Evolutionary conservation across 2,113 vertebrate genomes (phyloP).

Genomic region (Isurus oxyrinchus): DNA sequence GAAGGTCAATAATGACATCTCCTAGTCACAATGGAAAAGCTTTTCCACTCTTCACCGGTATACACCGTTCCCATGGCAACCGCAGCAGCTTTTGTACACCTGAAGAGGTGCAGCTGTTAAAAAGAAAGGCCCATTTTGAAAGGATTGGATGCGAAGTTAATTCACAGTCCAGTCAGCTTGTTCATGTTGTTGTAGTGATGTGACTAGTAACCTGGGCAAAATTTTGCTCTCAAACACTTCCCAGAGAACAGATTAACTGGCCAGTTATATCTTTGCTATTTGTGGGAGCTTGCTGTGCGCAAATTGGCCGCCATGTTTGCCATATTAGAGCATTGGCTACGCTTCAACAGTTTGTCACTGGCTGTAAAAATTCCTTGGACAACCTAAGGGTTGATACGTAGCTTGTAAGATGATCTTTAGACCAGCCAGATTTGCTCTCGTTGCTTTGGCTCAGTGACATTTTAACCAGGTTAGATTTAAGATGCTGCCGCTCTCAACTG

Average conservation of each 20-base stretch:
- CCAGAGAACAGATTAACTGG: neutral
- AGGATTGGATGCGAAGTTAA: neutral
- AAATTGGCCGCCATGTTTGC: no score
- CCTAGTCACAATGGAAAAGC: neutral
- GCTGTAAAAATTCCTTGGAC: neutral
- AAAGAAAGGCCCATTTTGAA: neutral
- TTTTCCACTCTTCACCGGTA: neutral
- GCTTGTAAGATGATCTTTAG: no score
- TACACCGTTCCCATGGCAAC: neutral
- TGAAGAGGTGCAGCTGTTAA: neutral
- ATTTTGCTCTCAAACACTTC: neutral
- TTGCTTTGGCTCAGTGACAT: no score
- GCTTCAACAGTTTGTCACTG: no score
- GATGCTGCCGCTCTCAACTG: no score
- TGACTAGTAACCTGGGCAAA: neutral
- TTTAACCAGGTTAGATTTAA: no score
- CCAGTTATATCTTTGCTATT: neutral
- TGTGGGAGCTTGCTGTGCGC: neutral
- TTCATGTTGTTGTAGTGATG: no score
- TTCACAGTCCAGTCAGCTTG: neutral
- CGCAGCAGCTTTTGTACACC: neutral
- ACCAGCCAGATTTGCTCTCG: no score
- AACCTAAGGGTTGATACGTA: no score
- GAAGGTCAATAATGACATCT: neutral
- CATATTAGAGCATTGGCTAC: no score